Percentiles rank a stretch among this genome's conserved stretches.
phyloP scores from a whole-genome alignment of 2,797 vertebrate genomes.

The Periparus ater region DNA sequence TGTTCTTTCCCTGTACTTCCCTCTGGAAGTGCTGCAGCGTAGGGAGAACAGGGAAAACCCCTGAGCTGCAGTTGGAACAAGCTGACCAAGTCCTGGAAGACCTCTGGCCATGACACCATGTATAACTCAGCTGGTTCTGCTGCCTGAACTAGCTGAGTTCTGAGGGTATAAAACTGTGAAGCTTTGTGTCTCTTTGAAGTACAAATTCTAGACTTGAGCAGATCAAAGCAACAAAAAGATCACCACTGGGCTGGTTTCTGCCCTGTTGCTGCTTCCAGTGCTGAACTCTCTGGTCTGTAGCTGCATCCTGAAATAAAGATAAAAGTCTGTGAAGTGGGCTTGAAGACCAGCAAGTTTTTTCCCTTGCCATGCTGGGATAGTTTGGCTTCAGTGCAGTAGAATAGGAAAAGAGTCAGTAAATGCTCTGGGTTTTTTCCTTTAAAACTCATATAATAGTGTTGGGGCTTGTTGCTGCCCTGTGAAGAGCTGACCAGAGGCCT shows the following conservation, averaged over 20 bases:
- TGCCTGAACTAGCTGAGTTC: constrained; percentile 23
- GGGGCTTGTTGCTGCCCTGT: not conserved
- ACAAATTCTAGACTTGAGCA: not conserved
- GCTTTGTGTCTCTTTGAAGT: not conserved
- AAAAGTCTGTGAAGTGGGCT: not conserved
- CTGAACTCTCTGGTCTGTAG: not conserved
- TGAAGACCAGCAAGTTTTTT: not conserved
- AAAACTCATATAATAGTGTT: not conserved
- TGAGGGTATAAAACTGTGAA: not conserved
- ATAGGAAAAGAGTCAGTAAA: not conserved
- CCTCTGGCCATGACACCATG: accelerated
- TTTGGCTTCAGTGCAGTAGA: not conserved
- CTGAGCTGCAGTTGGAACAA: not conserved
- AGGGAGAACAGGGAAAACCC: not conserved
- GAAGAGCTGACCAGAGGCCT: not conserved
- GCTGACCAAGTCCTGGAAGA: not conserved
- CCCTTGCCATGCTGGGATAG: not conserved
- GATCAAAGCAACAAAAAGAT: not conserved
- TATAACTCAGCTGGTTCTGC: constrained; percentile 50
- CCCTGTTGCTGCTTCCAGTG: not conserved
- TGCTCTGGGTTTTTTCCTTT: not conserved
- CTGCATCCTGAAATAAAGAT: not conserved
- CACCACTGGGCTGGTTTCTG: not conserved
- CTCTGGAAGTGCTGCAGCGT: not conserved
- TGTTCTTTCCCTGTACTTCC: not conserved